phyloP scores from a whole-genome alignment of 2,888 invertebrate genomes.

The Bombylius discolor region DNA sequence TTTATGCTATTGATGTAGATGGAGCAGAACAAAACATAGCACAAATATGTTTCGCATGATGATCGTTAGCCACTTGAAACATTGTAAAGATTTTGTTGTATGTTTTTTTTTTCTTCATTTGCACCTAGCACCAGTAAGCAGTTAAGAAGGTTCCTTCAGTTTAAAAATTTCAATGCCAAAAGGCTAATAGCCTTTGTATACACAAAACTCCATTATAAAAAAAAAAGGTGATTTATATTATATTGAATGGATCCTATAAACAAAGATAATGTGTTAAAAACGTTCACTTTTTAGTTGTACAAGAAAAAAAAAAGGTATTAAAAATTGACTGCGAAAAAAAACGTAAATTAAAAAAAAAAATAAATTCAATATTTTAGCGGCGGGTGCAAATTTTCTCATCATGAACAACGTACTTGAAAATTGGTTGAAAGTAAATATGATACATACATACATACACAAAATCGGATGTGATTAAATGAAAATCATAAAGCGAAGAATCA shows the following conservation, averaged over 20 bases:
- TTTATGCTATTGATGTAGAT: no score
- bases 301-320: background rate
- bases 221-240: background rate
- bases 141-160: background rate
- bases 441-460: no score
- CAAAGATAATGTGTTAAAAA: background rate
- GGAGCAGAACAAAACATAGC: no score
- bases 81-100: background rate
- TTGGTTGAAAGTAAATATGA: no score
- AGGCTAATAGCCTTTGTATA: slow-evolving; percentile 6
- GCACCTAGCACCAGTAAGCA: background rate
- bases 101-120: background rate
- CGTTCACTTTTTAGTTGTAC: background rate
- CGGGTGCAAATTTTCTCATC: no score
- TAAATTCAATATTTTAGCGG: no score
- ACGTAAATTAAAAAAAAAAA: no score
- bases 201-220: background rate
- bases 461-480: no score
- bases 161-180: slow-evolving; percentile 7
- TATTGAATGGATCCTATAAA: background rate
- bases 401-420: no score
- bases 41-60: background rate
- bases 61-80: background rate
- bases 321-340: background rate
- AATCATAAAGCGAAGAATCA: no score